Percentiles rank a stretch among this genome's conserved stretches.
Conservation (phyloP, 2,888 invertebrate species). For the Drosophila trichaetosa region DNA sequence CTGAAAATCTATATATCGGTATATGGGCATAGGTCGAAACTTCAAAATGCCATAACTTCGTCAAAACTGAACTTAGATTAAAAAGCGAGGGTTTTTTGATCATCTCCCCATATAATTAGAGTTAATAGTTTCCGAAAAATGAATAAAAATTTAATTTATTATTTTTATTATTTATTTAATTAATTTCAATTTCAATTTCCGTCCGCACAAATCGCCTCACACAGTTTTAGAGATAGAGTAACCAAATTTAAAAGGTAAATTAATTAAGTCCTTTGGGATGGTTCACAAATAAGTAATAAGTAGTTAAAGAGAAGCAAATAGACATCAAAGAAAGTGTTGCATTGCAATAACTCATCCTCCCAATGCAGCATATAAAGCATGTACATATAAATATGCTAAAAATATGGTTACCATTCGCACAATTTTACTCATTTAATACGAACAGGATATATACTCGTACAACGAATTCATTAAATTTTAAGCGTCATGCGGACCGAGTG, state of each 20-base stretch:
- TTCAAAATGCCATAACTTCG: too few relatives aligned
- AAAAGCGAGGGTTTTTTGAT: too few relatives aligned
- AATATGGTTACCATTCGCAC: conserved; percentile 5
- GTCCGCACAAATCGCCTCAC: background rate
- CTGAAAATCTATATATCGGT: too few relatives aligned
- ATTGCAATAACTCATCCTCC: too few relatives aligned
- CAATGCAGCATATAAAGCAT: background rate
- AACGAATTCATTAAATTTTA: conserved; percentile 63
- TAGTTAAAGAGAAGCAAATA: background rate
- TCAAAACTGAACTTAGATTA: too few relatives aligned
- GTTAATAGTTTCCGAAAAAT: background rate
- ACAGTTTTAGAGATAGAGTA: background rate
- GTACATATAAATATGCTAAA: background rate
- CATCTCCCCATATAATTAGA: too few relatives aligned
- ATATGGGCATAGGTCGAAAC: too few relatives aligned
- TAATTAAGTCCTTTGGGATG: background rate
- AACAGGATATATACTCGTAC: conserved; percentile 18
- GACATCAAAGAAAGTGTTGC: background rate
- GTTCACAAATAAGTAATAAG: background rate
- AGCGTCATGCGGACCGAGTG: conserved; percentile 52
- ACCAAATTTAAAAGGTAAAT: too few relatives aligned
- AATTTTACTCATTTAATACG: conserved; percentile 16
- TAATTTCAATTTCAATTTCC: too few relatives aligned
- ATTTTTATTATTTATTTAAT: too few relatives aligned
- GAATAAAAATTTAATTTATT: too few relatives aligned